These are phyloP conservation scores for Phorcus lineatus DNA, from an alignment of 2,888 invertebrate genomes.

Conservation along the genomic window DNA sequence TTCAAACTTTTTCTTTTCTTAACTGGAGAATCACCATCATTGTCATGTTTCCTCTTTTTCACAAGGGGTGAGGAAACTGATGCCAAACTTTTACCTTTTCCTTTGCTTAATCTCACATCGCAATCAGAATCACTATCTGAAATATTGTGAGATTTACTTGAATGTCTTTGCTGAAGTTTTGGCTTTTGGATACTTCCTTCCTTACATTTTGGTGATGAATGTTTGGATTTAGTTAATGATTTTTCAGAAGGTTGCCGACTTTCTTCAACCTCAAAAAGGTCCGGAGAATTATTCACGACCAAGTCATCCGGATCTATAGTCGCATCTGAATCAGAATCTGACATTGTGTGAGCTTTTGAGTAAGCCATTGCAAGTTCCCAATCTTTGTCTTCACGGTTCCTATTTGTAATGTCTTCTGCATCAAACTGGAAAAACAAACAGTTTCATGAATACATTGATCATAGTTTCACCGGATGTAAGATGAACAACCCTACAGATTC, in stretches of 20 bases:
- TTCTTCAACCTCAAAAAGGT: conserved; percentile 49
- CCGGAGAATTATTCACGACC: conserved; percentile 43
- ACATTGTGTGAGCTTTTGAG: conserved; percentile 43
- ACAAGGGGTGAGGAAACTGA: not conserved
- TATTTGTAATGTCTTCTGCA: conserved; percentile 26
- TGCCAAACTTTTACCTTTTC: not conserved
- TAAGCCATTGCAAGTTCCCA: conserved; percentile 15
- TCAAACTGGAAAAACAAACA: conserved; percentile 35
- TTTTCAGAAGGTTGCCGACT: not conserved
- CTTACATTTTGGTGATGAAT: not conserved
- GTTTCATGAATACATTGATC: too few species aligned
- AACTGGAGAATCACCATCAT: not conserved
- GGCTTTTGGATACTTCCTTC: not conserved
- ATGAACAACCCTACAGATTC: too few species aligned
- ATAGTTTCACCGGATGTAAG: too few species aligned
- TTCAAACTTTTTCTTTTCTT: not conserved
- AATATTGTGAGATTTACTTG: conserved; percentile 44
- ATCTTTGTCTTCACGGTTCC: conserved; percentile 25
- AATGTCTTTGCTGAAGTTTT: not conserved
- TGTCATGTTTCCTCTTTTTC: not conserved
- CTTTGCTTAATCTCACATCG: conserved; percentile 10
- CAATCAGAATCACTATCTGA: conserved; percentile 50
- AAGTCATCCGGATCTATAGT: conserved; percentile 53
- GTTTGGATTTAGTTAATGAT: too few species aligned
- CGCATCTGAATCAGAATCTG: conserved; percentile 61